These are phyloP conservation scores for Phrynocephalus vlangalii DNA, from an alignment of 2,797 vertebrate genomes.

Conservation along the genomic window DNA sequence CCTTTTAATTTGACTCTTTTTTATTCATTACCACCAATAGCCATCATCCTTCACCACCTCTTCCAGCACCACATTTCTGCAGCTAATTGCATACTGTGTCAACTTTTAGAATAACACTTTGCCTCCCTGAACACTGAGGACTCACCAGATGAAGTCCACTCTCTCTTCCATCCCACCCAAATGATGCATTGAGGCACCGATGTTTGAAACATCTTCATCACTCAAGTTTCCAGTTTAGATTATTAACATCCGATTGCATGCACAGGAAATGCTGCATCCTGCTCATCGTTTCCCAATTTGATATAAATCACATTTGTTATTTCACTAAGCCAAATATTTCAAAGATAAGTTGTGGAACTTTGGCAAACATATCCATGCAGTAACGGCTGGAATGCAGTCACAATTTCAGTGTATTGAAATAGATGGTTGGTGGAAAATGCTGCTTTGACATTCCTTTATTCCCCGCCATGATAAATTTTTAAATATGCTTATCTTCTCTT, in stretches of 20 bases:
- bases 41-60: not conserved
- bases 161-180: not conserved
- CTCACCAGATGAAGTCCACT: not conserved
- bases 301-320: constrained; percentile 16
- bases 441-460: constrained; percentile 9
- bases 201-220: not conserved
- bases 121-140: not conserved
- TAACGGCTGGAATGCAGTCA: not conserved
- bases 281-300: not conserved
- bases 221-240: not conserved
- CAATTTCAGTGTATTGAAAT: not conserved
- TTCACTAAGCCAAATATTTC: not conserved
- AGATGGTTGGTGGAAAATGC: not conserved
- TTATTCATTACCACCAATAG: not conserved
- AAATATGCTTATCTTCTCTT: not conserved
- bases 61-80: not conserved
- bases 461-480: not conserved
- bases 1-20: not conserved
- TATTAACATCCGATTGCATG: not conserved
- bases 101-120: not conserved
- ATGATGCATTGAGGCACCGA: not conserved
- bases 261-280: not conserved
- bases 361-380: constrained; percentile 4
- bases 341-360: not conserved
- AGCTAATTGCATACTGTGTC: not conserved